Evolutionary conservation across 2,888 invertebrate species (phyloP).

Genomic region (Disparrhopalites patrizii): DNA sequence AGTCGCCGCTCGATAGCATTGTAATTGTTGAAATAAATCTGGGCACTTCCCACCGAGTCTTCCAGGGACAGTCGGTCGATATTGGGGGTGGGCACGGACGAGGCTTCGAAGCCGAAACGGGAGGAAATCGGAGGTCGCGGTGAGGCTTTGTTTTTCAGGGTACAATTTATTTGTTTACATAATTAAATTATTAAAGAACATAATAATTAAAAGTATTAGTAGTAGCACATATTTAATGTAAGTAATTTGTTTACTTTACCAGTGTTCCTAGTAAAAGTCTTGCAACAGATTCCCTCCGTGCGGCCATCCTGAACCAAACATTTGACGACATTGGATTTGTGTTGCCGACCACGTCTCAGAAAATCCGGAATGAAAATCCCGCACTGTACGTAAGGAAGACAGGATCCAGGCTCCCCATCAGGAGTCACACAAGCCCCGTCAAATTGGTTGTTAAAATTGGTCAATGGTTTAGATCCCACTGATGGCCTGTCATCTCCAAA

Average conservation of each 20-base stretch:
- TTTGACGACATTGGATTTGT: background rate
- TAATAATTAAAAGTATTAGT: background rate
- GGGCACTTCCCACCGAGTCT: background rate
- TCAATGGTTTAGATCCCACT: background rate
- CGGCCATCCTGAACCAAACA: background rate
- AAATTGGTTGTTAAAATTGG: background rate
- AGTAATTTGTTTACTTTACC: background rate
- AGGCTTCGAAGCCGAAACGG: background rate
- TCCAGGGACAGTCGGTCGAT: background rate
- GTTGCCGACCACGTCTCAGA: background rate
- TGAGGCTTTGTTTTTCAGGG: no score
- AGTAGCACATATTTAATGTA: background rate
- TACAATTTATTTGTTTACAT: no score
- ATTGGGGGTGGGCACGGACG: background rate
- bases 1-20: background rate
- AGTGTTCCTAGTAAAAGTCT: background rate
- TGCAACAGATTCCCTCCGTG: background rate
- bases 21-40: background rate
- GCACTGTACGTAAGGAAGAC: conserved; percentile 1
- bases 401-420: background rate
- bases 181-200: no score
- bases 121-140: background rate
- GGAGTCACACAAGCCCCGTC: background rate
- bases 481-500: background rate
- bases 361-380: background rate